phyloP scores from a whole-genome alignment of 2,113 vertebrate genomes.

The Diphyllodes magnificus region DNA sequence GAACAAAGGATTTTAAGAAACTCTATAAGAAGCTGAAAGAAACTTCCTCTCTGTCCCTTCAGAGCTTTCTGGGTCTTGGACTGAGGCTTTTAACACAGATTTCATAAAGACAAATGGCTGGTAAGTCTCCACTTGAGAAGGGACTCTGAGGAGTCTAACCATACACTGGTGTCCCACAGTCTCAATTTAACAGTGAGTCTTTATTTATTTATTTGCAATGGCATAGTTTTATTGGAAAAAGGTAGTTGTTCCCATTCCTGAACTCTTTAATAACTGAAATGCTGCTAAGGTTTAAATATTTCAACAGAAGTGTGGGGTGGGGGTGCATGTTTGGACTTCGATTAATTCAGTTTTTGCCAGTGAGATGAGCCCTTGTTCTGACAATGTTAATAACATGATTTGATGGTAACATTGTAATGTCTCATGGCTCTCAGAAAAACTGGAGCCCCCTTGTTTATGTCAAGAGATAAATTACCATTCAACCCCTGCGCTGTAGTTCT shows the following conservation, averaged over 20 bases:
- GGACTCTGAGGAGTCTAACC: not conserved
- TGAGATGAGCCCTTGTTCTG: not conserved
- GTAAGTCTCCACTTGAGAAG: not conserved
- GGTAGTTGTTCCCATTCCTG: not conserved
- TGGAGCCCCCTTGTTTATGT: not conserved
- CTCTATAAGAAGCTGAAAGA: not conserved
- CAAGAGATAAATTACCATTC: not conserved
- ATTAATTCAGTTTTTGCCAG: not conserved
- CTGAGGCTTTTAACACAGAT: not conserved
- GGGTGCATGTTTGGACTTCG: not conserved
- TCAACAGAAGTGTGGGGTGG: not conserved
- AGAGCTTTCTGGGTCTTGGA: not conserved
- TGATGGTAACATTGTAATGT: not conserved
- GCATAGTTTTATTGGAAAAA: not conserved
- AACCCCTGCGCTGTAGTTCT: not conserved
- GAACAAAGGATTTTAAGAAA: not conserved
- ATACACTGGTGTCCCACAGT: not conserved
- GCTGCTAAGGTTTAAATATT: not conserved
- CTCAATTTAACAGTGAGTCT: not conserved
- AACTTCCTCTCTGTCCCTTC: not conserved
- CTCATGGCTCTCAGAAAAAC: not conserved
- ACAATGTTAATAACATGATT: not conserved
- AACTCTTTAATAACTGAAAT: not conserved
- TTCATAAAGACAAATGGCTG: not conserved
- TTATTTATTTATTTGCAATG: not conserved